These are phyloP conservation scores for Chaetura pelagica DNA, from an alignment of 2,113 vertebrate genomes.

Conservation along the genomic window DNA sequence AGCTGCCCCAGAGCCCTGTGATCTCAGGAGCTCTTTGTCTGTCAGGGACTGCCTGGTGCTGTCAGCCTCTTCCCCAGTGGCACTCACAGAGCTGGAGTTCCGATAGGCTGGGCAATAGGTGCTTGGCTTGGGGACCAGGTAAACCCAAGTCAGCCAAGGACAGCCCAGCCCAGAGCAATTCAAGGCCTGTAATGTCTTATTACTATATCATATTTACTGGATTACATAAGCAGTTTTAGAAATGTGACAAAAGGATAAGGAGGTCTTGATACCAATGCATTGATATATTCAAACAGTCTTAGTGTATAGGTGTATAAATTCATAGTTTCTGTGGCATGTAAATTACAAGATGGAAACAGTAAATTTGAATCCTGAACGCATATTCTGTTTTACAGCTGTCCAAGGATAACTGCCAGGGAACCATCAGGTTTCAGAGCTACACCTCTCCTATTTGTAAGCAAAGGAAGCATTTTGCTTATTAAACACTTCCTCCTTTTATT, in stretches of 20 bases:
- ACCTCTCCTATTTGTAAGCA: neutral
- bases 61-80: accelerated
- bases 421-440: neutral
- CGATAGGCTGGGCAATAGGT: neutral
- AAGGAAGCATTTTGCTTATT: neutral
- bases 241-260: neutral
- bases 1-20: neutral
- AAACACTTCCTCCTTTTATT: neutral
- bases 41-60: accelerated
- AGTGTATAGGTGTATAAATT: too few species aligned
- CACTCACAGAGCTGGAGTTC: neutral
- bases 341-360: neutral
- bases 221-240: neutral
- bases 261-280: neutral
- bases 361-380: neutral
- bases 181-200: neutral
- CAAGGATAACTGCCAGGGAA: neutral
- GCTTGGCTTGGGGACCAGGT: too few species aligned
- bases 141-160: neutral
- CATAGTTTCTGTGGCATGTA: neutral
- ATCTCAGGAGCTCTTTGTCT: accelerated
- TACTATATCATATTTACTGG: neutral
- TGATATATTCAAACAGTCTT: too few species aligned
- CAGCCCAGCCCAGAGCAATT: neutral
- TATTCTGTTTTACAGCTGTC: neutral